phyloP scores from a whole-genome alignment of 92 coral and sea anemone genomes.

The Parazoanthus swiftii region DNA sequence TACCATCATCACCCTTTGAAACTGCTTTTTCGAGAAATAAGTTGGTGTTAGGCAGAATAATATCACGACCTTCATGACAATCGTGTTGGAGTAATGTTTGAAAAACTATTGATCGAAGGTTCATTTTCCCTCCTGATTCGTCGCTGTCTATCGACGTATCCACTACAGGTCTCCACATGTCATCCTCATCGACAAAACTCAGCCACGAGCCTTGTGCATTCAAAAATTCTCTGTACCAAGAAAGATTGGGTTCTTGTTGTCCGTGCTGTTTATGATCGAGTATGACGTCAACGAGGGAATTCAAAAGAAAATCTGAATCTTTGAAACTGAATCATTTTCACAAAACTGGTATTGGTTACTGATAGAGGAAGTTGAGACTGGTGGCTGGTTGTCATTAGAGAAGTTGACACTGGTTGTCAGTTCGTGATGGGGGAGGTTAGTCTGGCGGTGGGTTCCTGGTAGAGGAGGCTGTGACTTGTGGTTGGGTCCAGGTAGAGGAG shows the following conservation, averaged over 20 bases:
- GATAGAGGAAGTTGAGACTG: not conserved
- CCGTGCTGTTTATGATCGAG: conserved; percentile 8
- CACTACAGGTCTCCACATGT: conserved; percentile 5
- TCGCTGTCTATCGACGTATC: not conserved
- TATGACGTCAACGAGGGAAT: conserved; percentile 13
- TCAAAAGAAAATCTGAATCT: conserved; percentile 29
- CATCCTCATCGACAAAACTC: conserved; percentile 1
- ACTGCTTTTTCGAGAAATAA: not conserved
- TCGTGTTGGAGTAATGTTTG: conserved; percentile 14
- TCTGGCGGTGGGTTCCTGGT: not conserved
- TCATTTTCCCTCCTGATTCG: not conserved
- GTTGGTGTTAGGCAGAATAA: conserved; percentile 11
- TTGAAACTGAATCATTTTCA: conserved; percentile 46
- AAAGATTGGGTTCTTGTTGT: conserved; percentile 6
- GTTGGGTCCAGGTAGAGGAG: too few relatives aligned
- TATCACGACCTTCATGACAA: conserved; percentile 23
- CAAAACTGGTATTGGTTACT: conserved; percentile 43
- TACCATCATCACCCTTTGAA: conserved; percentile 7
- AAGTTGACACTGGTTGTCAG: too few relatives aligned
- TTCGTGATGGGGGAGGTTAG: too few relatives aligned
- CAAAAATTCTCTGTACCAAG: conserved; percentile 3
- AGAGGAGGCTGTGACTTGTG: too few relatives aligned
- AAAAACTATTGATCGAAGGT: not conserved
- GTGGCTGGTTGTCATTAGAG: too few relatives aligned
- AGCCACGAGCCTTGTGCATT: conserved; percentile 22